Evolutionary conservation across 1,140 invertebrate species (phyloP).

Genomic region (Nasonia longicornis): DNA sequence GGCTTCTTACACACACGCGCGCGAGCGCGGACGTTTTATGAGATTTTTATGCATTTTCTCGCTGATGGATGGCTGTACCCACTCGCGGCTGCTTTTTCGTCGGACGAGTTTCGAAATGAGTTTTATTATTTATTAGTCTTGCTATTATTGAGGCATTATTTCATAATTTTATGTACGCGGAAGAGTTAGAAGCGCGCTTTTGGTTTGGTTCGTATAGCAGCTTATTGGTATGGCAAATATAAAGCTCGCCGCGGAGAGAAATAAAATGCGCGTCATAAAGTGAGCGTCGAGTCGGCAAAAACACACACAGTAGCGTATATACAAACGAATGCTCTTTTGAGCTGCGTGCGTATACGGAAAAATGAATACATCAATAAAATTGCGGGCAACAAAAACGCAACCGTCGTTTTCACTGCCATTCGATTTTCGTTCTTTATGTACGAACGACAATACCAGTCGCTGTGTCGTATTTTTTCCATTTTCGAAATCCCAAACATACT

Average conservation of each 20-base stretch:
- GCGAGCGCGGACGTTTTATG: not conserved
- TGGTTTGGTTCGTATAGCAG: not conserved
- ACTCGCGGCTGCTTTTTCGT: too few relatives aligned
- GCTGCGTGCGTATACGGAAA: not conserved
- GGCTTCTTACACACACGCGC: not conserved
- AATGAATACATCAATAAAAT: conserved; percentile 6
- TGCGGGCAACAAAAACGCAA: not conserved
- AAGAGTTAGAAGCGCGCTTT: too few relatives aligned
- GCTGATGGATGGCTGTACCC: not conserved
- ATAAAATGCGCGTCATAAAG: not conserved
- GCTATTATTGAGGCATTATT: too few relatives aligned
- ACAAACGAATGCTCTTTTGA: not conserved
- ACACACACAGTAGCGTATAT: not conserved
- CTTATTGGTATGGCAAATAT: not conserved
- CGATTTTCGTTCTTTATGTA: conserved; percentile 3
- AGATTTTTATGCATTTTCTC: not conserved
- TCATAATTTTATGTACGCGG: too few relatives aligned
- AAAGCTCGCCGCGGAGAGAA: not conserved
- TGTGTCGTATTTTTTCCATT: not conserved
- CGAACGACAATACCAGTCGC: not conserved
- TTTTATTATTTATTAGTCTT: not conserved
- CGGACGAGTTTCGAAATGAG: not conserved
- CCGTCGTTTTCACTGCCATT: not conserved
- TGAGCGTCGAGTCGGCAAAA: not conserved
- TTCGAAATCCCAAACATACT: not conserved